A percentile compares a stretch with the other conserved stretches of the same genome.
phyloP scores from a whole-genome alignment of 2,113 vertebrate species.

The Ammodytes marinus region DNA sequence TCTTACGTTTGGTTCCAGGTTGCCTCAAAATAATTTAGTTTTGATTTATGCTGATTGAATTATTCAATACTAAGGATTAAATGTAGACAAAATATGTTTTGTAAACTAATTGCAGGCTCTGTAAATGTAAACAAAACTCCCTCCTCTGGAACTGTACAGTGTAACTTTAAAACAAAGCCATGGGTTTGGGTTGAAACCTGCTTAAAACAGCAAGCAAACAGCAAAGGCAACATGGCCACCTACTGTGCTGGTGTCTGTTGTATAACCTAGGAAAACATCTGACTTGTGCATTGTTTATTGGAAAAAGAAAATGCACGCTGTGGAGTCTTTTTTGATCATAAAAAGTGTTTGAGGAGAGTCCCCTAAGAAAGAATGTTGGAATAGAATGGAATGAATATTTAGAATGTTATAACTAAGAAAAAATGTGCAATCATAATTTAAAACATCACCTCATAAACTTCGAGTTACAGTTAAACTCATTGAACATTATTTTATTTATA shows the following conservation, averaged over 20 bases:
- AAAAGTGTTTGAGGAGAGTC: not conserved
- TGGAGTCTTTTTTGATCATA: not conserved
- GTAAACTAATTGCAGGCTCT: too few relatives aligned
- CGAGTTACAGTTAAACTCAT: not conserved
- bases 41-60: too few relatives aligned
- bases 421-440: not conserved
- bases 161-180: not conserved
- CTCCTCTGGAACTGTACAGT: too few relatives aligned
- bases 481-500: not conserved
- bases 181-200: not conserved
- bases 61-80: too few relatives aligned
- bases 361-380: not conserved
- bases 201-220: slow-evolving; percentile 24
- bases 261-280: slow-evolving; percentile 64
- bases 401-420: not conserved
- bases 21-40: too few relatives aligned
- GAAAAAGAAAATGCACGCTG: slow-evolving; percentile 8
- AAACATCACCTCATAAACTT: not conserved
- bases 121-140: too few relatives aligned
- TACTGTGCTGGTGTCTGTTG: slow-evolving; percentile 23
- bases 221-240: slow-evolving; percentile 32
- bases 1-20: too few relatives aligned
- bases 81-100: too few relatives aligned
- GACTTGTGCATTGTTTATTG: slow-evolving; percentile 50
- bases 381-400: too few relatives aligned